Conservation (phyloP, 1,140 invertebrate species). For the Drosophila athabasca region DNA sequence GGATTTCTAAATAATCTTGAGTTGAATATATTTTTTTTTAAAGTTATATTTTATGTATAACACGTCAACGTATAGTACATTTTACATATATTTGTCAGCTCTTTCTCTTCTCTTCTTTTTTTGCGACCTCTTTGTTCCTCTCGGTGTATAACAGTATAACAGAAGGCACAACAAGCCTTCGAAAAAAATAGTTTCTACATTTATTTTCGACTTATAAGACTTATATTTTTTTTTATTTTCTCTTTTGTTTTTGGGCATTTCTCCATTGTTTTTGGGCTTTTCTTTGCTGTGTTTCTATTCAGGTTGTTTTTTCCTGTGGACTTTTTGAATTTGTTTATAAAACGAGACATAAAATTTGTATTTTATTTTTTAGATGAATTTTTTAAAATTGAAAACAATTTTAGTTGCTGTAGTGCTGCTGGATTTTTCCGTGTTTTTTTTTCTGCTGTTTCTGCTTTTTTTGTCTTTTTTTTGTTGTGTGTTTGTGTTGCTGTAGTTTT, state of each 20-base stretch:
- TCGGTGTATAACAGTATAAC: constrained; percentile 27
- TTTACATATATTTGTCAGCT: too few relatives aligned
- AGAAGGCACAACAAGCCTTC: constrained; percentile 52
- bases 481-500: constrained; percentile 10
- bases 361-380: constrained; percentile 41
- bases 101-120: too few relatives aligned
- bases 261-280: neutral
- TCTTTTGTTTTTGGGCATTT: neutral
- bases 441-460: neutral
- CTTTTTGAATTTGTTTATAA: constrained; percentile 47
- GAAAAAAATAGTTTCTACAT: constrained; percentile 6
- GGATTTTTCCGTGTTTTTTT: neutral
- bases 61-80: too few relatives aligned
- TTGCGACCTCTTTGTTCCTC: too few relatives aligned
- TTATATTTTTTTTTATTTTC: too few relatives aligned
- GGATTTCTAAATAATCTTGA: too few relatives aligned
- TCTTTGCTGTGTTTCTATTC: constrained; percentile 16
- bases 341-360: constrained; percentile 58
- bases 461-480: neutral
- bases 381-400: constrained; percentile 78
- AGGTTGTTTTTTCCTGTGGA: constrained; percentile 28
- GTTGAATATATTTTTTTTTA: too few relatives aligned
- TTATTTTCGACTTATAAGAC: too few relatives aligned
- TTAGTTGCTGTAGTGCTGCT: constrained; percentile 27
- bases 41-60: too few relatives aligned